Base-by-base conservation (phyloP, 2,888 invertebrate species). In the Lasioglossum malachurum region DNA sequence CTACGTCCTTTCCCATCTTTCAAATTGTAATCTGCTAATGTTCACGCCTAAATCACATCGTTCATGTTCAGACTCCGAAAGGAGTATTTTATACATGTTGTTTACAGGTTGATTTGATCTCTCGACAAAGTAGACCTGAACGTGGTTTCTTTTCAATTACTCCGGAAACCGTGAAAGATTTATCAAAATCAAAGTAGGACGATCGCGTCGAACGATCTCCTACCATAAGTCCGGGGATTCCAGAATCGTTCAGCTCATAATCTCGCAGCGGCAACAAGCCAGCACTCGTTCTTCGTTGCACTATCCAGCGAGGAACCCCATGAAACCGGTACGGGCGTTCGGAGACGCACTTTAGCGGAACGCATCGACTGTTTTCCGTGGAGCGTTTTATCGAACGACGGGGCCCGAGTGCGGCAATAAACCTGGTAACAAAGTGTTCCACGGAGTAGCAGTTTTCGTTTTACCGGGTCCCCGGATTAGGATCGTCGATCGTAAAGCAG, bases 401-500 rank as follows among this genome's bases (percentile, higher is more conserved):
- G 35, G 16, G 23, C 16, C 38, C 35, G 69, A 69, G 69, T 23
- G 41, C 75, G 38, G 41, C 78, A 76, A 80, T 80, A 80, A 88
- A 83, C 78, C 72, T 44, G 57, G 76, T 60, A 72, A 73, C 60
- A 27, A 83, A 83, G 82, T 81, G 69, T 86, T 64, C 60, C 16
- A 10, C 46, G 7, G 44, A 57, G 75, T 83, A 78, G 78, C 49
- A 78, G 75, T 79, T 84, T 80, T 80, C 84, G 78, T 82, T 82
- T 87, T 86, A 86, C 81, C n/a, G 78, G 80, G 82, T 79, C 78
- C 80, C 49, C 72, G 80, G 83, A 83, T 88, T 86, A 74, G 83
- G 83, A 79, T 83, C 77, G 77, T 53, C 75, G 83, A 64, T 86
- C 82, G 83, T 88, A 88, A 88, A 85, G 76, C 78, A 83, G 75